Evolutionary conservation across 2,113 vertebrate genomes (phyloP), one percentile per base, ranked within the genome.

Genomic region (Callochromis pleurospilus): DNA sequence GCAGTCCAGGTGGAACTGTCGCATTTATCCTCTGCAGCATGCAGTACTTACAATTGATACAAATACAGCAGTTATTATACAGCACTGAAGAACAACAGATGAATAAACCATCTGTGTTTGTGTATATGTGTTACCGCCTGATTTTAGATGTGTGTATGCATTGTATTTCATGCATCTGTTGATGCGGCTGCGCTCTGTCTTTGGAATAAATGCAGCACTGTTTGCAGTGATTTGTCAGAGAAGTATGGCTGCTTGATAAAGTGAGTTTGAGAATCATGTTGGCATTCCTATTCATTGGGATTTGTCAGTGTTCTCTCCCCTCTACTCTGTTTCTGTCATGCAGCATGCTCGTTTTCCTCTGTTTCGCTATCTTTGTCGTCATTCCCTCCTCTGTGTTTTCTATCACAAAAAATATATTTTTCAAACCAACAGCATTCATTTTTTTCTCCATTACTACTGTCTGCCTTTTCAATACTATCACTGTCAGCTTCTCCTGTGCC

Each of bases 161-260:
- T 60, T 90, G 73, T 85, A 24, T 89, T 86, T 80, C 83, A 53
- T 9, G 8, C 80, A 45, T 91, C 51, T 85, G 87, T 87, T 84
- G 82, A 73, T 87, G 55, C 31, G 84, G 55, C 45, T 17, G 53
- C 11, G 62, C 68, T 93, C 90, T 91, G 90, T 92, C 90, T 88
- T 68, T 89, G 42, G 83, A 92, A 89, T 91, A 90, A 92, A 92
- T 91, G 81, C 81, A 15, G 79, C 26, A 17, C 56, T 11, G 89
- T 94, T 93, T 93, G 90, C 93, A 92, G 90, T 86, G 90, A 93
- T 90, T 92, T 93, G 86, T 92, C 88, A 89, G 62, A 75, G 80
- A 86, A 54, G 58, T 88, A 24, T 89, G 81, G 68, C 47, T 49
- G 49, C 45, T 13, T 87, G 91, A 91, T 86, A 62, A 81, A 94